Base-by-base conservation (phyloP, 2,888 invertebrate genomes). In the Drosophila imparisetae region DNA sequence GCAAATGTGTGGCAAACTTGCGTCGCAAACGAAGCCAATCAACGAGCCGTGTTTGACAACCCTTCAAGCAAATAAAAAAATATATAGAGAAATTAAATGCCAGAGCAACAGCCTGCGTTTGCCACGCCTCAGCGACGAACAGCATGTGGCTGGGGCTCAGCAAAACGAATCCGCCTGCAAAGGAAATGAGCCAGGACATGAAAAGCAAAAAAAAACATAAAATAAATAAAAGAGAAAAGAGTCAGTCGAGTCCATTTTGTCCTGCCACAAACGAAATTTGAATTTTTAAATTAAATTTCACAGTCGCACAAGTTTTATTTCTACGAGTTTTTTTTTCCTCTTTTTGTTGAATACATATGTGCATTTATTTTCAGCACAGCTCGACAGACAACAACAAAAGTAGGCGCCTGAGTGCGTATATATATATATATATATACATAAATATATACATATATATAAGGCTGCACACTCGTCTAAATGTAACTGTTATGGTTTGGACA, bases 231-330 rank as follows among this genome's bases (percentile, higher is more conserved):
- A 58, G 50, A 73, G 24, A 45, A 54, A 30, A 27, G 36, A 66
- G 49, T 59, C 30, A 54, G 75, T 71, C 64, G 74, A 65, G 80
- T 50, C 55, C 62, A 62, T 67, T 72, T 69, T 65, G 53, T 66
- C 11, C 36, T 48, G 57, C 27, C 58, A 8, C 75, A 72, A 79
- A 63, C 52, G 48, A 64, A 86, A 88, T 86, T 89, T 82, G 81
- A 85, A 83, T 87, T 83, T 87, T 89, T 81, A 87, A 89, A 87
- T 87, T 89, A 87, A 89, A 87, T 87, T 86, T 82, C 73, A 72
- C 77, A 72, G 78, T 59, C 70, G 52, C 75, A 78, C 61, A 78
- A 76, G 60, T 72, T 67, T 74, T 74, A 49, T 74, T 36, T 55
- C 34, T 45, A 15, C 55, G 45, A 2, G 15, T 45, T 45, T 24